phyloP scores from a whole-genome alignment of 2,797 vertebrate genomes.

The Mormyrus hasselquistii region DNA sequence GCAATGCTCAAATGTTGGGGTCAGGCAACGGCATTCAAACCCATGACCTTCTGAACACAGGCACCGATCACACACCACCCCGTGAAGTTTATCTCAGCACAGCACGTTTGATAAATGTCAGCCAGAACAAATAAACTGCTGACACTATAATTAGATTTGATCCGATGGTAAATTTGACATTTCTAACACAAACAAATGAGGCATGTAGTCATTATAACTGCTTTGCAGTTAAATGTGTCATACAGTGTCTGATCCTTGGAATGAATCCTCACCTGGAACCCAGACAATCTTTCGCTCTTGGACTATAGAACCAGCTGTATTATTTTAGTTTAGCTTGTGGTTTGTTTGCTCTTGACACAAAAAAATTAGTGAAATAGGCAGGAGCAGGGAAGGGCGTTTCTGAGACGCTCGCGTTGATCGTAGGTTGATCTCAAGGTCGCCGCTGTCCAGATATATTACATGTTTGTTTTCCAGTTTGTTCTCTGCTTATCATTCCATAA shows the following conservation, averaged over 20 bases:
- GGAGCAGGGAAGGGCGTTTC: not conserved
- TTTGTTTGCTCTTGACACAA: not conserved
- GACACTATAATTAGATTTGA: not conserved
- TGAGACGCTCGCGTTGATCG: not conserved
- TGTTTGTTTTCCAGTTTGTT: not conserved
- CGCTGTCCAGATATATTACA: not conserved
- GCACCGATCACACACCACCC: not conserved
- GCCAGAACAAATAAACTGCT: not conserved
- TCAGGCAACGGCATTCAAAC: not conserved
- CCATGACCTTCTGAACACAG: not conserved
- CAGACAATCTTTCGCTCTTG: not conserved
- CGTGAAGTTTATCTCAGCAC: not conserved
- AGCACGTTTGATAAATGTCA: not conserved
- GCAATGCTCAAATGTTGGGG: not conserved
- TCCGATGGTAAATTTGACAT: conserved; percentile 3
- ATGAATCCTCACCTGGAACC: not conserved
- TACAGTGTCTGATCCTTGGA: not conserved
- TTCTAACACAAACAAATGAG: conserved; percentile 15
- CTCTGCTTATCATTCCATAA: not conserved
- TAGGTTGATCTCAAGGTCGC: not conserved
- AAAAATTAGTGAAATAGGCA: not conserved
- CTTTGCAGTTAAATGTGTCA: not conserved
- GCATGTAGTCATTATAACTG: not conserved
- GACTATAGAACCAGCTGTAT: not conserved
- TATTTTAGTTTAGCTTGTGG: not conserved